Percentiles rank a stretch among this genome's conserved stretches.
Evolutionary conservation across 1,140 invertebrate species (phyloP).

Genomic region (Drosophila micromelanica): DNA sequence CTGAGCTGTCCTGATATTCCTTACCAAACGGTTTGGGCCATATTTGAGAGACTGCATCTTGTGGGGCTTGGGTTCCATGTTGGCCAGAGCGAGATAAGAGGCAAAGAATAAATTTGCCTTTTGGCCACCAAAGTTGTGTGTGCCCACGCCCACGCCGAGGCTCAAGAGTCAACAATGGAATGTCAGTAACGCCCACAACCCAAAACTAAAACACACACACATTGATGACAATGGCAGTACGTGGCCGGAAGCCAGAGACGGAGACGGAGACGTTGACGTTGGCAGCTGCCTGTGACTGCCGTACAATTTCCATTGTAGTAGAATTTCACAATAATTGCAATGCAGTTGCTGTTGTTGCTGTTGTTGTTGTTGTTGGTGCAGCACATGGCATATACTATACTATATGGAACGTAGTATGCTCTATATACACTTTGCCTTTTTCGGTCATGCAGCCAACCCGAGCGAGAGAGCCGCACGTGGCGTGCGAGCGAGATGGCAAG

Average conservation of each 20-base stretch:
- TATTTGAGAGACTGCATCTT: slow-evolving; percentile 33
- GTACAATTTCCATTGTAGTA: slow-evolving; percentile 75
- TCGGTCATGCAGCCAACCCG: slow-evolving; percentile 49
- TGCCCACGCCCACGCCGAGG: slow-evolving; percentile 12
- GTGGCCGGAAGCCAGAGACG: slow-evolving; percentile 56
- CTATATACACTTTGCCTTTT: slow-evolving; percentile 74
- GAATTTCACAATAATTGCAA: slow-evolving; percentile 80
- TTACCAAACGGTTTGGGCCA: slow-evolving; percentile 21
- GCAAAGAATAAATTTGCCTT: slow-evolving; percentile 65
- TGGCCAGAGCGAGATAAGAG: slow-evolving; percentile 5
- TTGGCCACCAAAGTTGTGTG: slow-evolving; percentile 68
- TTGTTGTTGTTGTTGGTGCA: slow-evolving; percentile 16
- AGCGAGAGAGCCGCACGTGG: slow-evolving; percentile 14
- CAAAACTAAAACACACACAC: slow-evolving; percentile 31
- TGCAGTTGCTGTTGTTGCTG: slow-evolving; percentile 47
- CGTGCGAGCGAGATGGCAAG: slow-evolving; percentile 27
- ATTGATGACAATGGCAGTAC: slow-evolving; percentile 43
- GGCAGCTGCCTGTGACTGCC: slow-evolving; percentile 41
- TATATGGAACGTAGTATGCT: slow-evolving; percentile 68
- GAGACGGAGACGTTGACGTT: slow-evolving; percentile 19
- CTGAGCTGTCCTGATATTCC: slow-evolving; percentile 5
- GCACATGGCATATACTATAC: slow-evolving; percentile 40
- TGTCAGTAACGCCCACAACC: slow-evolving; percentile 44
- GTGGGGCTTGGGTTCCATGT: too few species aligned
- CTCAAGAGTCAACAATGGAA: slow-evolving; percentile 62